Conservation (phyloP, 2,888 invertebrate species). For the Pomacea canaliculata region DNA sequence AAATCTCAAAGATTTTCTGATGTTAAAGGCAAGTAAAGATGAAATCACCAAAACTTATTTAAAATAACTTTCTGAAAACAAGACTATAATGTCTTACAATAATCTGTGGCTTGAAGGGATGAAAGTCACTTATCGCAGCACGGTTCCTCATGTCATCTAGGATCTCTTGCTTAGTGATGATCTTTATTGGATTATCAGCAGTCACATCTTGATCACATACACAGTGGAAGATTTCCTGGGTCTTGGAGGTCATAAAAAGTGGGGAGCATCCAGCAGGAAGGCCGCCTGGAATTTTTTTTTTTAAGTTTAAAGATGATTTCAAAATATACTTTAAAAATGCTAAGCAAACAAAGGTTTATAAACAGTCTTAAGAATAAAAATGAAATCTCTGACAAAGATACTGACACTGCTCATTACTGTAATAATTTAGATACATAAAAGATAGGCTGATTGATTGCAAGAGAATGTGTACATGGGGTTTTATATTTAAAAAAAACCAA, state of each 20-base stretch:
- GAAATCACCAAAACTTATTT: no score
- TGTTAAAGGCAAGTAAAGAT: not conserved
- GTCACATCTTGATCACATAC: conserved; percentile 66
- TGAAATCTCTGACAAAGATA: not conserved
- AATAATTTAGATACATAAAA: no score
- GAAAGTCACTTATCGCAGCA: conserved; percentile 69
- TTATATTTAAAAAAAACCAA: no score
- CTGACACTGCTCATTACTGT: not conserved
- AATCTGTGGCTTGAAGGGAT: conserved; percentile 64
- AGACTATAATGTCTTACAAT: conserved; percentile 44
- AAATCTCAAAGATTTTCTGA: no score
- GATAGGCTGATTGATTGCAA: no score
- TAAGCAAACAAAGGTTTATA: not conserved
- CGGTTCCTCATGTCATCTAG: conserved; percentile 64
- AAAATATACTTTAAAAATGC: no score
- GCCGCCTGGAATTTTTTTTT: conserved; percentile 35
- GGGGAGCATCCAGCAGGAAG: conserved; percentile 65
- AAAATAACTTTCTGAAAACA: no score
- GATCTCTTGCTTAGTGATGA: conserved; percentile 65
- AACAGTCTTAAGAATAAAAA: not conserved
- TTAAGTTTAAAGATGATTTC: not conserved
- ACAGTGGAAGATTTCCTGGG: conserved; percentile 67
- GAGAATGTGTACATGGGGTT: no score
- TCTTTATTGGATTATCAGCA: conserved; percentile 61
- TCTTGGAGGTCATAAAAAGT: conserved; percentile 66